Conservation (phyloP, 1,140 invertebrate species). For the Dendrolimus kikuchii region DNA sequence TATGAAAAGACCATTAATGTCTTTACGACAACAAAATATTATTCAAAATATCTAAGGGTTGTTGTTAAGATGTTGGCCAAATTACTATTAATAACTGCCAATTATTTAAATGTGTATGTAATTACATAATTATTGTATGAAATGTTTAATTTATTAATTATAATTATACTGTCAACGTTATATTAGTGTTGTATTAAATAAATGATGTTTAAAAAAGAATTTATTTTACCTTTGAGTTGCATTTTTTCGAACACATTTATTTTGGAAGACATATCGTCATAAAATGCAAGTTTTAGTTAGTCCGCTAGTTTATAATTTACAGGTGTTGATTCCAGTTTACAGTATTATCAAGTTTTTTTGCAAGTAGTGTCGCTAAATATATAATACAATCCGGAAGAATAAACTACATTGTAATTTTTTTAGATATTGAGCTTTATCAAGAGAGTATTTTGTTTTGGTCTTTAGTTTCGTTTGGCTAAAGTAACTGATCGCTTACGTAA, state of each 20-base stretch:
- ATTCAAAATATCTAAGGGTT: constrained; percentile 19
- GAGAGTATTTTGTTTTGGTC: constrained; percentile 22
- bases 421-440: too few relatives aligned
- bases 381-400: constrained; percentile 6
- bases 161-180: constrained; percentile 48
- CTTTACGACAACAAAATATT: not conserved
- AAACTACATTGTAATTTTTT: too few relatives aligned
- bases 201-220: constrained; percentile 47
- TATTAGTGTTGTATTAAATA: constrained; percentile 65
- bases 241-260: constrained; percentile 58
- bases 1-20: too few relatives aligned
- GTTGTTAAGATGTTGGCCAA: constrained; percentile 35
- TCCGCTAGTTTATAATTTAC: too few relatives aligned
- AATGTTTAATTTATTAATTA: constrained; percentile 43
- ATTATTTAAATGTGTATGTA: constrained; percentile 35
- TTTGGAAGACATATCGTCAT: constrained; percentile 63
- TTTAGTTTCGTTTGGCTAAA: constrained; percentile 21
- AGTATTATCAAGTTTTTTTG: constrained; percentile 40
- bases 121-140: constrained; percentile 32
- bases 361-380: constrained; percentile 44
- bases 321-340: constrained; percentile 10
- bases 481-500: constrained; percentile 23
- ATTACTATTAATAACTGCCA: constrained; percentile 49
- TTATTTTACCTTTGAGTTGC: constrained; percentile 43
- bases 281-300: too few relatives aligned